These are phyloP conservation scores for Pampus argenteus DNA, from an alignment of 2,797 vertebrate species.

Conservation along the genomic window DNA sequence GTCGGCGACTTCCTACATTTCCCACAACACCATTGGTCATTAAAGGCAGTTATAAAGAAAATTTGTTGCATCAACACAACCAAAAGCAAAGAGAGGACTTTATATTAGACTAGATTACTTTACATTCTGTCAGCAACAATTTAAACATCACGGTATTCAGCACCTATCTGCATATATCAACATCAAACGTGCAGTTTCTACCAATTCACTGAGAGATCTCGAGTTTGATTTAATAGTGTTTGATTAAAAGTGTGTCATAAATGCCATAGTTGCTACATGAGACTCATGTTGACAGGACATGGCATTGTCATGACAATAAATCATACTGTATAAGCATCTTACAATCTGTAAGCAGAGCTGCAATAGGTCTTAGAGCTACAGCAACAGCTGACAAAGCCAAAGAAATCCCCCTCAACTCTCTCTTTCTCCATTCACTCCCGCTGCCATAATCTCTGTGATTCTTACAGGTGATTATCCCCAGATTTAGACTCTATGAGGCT, in stretches of 20 bases:
- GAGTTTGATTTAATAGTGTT: neutral
- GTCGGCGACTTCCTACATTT: conserved; percentile 14
- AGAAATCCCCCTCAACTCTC: conserved; percentile 28
- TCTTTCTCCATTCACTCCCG: conserved; percentile 50
- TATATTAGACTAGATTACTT: neutral
- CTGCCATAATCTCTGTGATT: conserved; percentile 66
- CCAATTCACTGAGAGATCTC: neutral
- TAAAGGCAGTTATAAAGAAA: neutral
- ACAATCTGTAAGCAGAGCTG: conserved; percentile 3
- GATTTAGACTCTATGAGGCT: conserved; percentile 58
- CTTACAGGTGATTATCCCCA: conserved; percentile 74
- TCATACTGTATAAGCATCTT: neutral
- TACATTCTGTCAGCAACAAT: neutral
- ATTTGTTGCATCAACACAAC: neutral
- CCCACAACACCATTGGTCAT: conserved; percentile 15
- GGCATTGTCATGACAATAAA: neutral
- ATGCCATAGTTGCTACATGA: neutral
- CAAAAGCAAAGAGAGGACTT: neutral
- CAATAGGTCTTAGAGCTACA: conserved; percentile 9
- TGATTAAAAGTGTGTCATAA: neutral
- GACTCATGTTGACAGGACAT: neutral
- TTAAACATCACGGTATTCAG: no score
- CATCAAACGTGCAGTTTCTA: neutral
- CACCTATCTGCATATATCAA: neutral
- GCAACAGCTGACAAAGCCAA: conserved; percentile 40